Percentiles rank a stretch among this genome's conserved stretches.
These are phyloP conservation scores for Cavia porcellus DNA, from an alignment of 2,113 vertebrate genomes.

Conservation along the genomic window DNA sequence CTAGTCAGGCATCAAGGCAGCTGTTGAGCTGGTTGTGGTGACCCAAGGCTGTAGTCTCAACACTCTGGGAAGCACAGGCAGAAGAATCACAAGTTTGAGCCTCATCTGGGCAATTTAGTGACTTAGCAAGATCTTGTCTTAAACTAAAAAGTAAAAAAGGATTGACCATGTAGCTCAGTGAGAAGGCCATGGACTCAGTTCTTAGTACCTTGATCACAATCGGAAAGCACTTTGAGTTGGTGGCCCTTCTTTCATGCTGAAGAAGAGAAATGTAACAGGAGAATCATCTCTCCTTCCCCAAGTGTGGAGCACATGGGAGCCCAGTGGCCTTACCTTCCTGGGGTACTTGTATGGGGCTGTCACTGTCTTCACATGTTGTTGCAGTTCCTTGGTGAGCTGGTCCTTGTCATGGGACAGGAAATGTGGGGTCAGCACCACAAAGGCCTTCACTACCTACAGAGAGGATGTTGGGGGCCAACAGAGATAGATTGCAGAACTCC, in stretches of 20 bases:
- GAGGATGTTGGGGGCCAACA: not conserved
- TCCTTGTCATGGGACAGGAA: conserved; percentile 81
- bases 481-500: not conserved
- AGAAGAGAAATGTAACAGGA: not conserved
- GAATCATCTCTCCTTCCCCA: not conserved
- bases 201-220: not conserved
- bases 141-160: not conserved
- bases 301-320: not conserved
- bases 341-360: conserved; percentile 94
- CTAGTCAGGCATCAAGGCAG: not conserved
- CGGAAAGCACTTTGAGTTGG: not conserved
- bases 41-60: not conserved
- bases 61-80: not conserved
- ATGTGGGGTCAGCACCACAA: conserved; percentile 87
- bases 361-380: conserved; percentile 89
- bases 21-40: no score
- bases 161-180: not conserved
- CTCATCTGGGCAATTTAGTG: not conserved
- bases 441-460: conserved; percentile 91
- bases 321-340: conserved; percentile 87
- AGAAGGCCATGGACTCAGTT: not conserved
- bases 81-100: not conserved
- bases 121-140: not conserved
- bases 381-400: conserved; percentile 87
- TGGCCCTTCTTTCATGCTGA: not conserved